Evolutionary conservation across 2,888 invertebrate genomes (phyloP).

Genomic region (Podabrus alpinus): DNA sequence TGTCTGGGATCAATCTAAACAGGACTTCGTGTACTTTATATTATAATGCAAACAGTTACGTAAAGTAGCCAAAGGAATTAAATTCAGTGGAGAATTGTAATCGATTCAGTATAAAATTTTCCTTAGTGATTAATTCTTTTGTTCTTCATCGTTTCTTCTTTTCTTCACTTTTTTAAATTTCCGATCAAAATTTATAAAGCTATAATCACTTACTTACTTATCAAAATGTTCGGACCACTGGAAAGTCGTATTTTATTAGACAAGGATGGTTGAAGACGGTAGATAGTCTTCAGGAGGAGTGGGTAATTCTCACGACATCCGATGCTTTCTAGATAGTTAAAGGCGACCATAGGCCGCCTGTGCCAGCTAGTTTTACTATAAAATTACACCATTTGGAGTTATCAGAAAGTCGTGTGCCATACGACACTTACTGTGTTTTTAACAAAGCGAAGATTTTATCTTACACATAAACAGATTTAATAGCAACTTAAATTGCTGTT

Average conservation of each 20-base stretch:
- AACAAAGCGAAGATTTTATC: slow-evolving; percentile 8
- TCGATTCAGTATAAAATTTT: not conserved
- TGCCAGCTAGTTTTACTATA: no score
- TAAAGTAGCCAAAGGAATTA: not conserved
- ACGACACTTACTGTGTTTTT: not conserved
- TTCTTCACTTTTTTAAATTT: not conserved
- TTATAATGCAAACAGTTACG: not conserved
- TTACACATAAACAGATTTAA: slow-evolving; percentile 9
- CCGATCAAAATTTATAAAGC: no score
- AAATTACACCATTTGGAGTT: no score
- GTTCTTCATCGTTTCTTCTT: not conserved
- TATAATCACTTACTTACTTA: no score
- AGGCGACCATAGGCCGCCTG: no score
- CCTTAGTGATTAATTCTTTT: not conserved
- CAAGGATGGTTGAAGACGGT: no score
- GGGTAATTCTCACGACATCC: no score
- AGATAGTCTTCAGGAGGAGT: no score
- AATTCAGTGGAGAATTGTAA: not conserved
- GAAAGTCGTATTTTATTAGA: no score
- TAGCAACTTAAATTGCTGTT: slow-evolving; percentile 10
- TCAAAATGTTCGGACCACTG: no score
- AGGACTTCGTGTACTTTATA: not conserved
- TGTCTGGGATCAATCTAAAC: not conserved
- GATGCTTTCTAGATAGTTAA: no score
- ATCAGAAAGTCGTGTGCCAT: not conserved